A percentile compares a stretch with the other conserved stretches of the same genome.
These are phyloP conservation scores for Miniopterus natalensis DNA, from an alignment of 2,113 vertebrate species.

Conservation along the genomic window DNA sequence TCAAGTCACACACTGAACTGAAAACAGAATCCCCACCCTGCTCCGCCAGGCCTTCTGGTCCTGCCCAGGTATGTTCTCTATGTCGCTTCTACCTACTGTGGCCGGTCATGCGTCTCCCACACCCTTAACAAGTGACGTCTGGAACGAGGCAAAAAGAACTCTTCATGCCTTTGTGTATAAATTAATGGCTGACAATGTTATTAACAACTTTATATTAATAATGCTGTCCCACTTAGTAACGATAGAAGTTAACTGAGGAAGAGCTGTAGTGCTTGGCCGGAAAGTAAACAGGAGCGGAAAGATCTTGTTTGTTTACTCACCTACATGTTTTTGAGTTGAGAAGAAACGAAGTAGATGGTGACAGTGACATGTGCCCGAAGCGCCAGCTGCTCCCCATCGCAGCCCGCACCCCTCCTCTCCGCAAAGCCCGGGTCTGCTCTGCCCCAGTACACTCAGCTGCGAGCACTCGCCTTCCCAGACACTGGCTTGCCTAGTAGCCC, in stretches of 20 bases:
- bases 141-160: neutral
- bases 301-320: neutral
- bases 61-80: neutral
- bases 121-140: neutral
- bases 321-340: slow-evolving; percentile 1
- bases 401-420: neutral
- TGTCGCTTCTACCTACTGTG: neutral
- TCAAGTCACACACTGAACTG: neutral
- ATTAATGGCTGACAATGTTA: neutral
- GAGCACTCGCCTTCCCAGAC: neutral
- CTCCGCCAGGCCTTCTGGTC: neutral
- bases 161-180: neutral
- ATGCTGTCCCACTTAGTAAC: neutral
- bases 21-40: neutral
- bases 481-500: neutral
- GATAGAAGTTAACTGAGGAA: neutral
- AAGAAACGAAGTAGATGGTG: neutral
- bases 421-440: neutral
- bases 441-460: neutral
- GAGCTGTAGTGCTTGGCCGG: neutral
- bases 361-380: neutral
- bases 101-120: neutral
- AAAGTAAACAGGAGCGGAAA: neutral
- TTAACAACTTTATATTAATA: neutral
- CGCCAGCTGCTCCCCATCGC: neutral